Base-by-base conservation (phyloP, 2,888 invertebrate species). In the Tromatobia lineatoria region DNA sequence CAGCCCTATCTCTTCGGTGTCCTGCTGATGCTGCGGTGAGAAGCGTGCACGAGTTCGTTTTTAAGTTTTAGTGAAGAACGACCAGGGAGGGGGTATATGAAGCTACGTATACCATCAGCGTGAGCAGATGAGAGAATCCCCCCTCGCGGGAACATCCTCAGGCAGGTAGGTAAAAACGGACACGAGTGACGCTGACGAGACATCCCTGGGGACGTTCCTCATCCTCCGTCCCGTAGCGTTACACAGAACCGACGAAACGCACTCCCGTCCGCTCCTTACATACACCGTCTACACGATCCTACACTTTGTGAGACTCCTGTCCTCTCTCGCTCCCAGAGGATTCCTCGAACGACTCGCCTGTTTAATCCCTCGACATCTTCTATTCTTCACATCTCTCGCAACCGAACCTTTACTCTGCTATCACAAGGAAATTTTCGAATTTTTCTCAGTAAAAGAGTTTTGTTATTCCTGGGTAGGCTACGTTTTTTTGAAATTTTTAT, bases 251-350 rank as follows among this genome's bases (percentile, higher is more conserved):
- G 18, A 61, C 45, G 73, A 80, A 74, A 80, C 80, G 74, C 67
- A 71, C 83, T 77, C 74, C 77, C 77, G 77, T 69, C 59, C 59
- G 71, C 73, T 73, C 69, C 69, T 74, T 57, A 23, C 74, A 50
- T 47, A 42, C 67, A 54, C 23, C 57, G 29, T 54, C 86, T 89
- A 90, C 90, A 90, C 89, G 91, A 88, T 88, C 90, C 90, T 89
- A 91, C 90, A 91, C 90, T 91, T 91, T 91, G 89, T 91, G 89
- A 86, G 87, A 90, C 87, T 87, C 88, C 88, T 87, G 70, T 42
- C 61, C 71, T 69, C 66, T 23, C 42, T 29, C 52, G 76, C 61
- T 78, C 70, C 64, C 64, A 42, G 29, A 66, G 64, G 64, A 66
- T 66, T 66, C 42, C 64, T 66, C 23, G 42, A 13, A 0, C 59